These are phyloP conservation scores for Hormaphis cornu DNA, from an alignment of 1,140 invertebrate species.

Conservation along the genomic window DNA sequence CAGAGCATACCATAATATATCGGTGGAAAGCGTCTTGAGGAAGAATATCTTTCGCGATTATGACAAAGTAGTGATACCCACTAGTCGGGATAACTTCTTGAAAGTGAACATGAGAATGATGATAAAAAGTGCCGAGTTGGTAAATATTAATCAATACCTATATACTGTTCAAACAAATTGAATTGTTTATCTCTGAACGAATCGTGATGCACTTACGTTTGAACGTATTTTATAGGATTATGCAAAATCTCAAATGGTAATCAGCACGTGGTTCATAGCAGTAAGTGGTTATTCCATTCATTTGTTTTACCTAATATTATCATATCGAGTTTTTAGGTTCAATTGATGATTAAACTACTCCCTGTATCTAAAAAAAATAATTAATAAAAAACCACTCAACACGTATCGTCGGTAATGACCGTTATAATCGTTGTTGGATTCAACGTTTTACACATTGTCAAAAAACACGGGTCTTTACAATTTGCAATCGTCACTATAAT, in stretches of 20 bases:
- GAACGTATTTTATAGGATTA: constrained; percentile 11
- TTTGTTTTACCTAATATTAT: background rate
- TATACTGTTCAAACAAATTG: background rate
- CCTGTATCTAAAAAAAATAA: background rate
- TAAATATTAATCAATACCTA: constrained; percentile 13
- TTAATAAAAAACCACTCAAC: too few species aligned
- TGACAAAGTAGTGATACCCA: constrained; percentile 2
- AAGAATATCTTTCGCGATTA: background rate
- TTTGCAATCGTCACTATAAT: too few species aligned
- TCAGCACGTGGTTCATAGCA: constrained; percentile 7
- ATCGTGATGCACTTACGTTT: background rate
- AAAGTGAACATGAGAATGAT: background rate
- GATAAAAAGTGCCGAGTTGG: constrained; percentile 5
- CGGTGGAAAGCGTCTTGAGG: background rate
- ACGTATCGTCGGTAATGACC: too few species aligned
- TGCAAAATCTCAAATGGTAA: constrained; percentile 19
- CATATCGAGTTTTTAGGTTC: background rate
- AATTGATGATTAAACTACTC: background rate
- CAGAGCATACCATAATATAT: background rate
- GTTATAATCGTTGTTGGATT: too few species aligned
- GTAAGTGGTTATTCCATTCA: constrained; percentile 15
- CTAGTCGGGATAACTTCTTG: background rate
- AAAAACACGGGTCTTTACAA: too few species aligned
- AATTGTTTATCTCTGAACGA: background rate
- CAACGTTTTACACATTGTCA: too few species aligned